Evolutionary conservation across 2,113 vertebrate species (phyloP).

Genomic region (Myxocyprinus asiaticus): DNA sequence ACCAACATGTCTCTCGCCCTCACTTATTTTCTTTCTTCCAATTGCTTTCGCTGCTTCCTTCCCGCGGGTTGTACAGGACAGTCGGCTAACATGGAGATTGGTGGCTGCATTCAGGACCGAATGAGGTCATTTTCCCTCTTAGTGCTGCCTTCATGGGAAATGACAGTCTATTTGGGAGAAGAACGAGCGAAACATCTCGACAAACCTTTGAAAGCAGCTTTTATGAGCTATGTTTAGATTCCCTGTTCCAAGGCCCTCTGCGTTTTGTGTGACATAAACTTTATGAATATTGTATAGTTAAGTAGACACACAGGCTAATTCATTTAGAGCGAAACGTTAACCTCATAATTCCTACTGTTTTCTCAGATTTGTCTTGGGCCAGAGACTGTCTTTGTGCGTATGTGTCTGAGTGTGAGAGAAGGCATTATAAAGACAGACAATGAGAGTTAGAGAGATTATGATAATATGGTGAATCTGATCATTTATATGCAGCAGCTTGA

Average conservation of each 20-base stretch:
- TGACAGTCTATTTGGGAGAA: conserved; percentile 20
- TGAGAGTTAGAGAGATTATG: conserved; percentile 25
- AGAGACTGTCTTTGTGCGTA: conserved; percentile 33
- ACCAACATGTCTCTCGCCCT: conserved; percentile 26
- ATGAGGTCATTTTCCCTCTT: conserved; percentile 43
- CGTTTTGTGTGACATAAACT: conserved; percentile 36
- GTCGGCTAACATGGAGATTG: conserved; percentile 57
- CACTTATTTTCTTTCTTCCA: conserved; percentile 51
- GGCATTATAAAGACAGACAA: background rate
- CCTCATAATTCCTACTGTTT: conserved; percentile 18
- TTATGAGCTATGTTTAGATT: conserved; percentile 51
- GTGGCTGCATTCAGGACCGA: conserved; percentile 34
- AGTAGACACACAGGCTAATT: conserved; percentile 32
- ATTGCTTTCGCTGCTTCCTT: conserved; percentile 49
- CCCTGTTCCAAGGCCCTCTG: conserved; percentile 1
- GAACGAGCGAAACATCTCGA: conserved; percentile 14
- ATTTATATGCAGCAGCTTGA: background rate
- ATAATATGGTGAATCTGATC: conserved; percentile 17
- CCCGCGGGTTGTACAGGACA: conserved; percentile 67
- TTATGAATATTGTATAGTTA: conserved; percentile 53
- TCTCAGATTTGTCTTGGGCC: conserved; percentile 34
- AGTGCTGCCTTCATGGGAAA: background rate
- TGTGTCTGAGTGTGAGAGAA: conserved; percentile 36
- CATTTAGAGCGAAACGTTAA: conserved; percentile 26
- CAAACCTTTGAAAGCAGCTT: conserved; percentile 69